Evolutionary conservation across 2,113 vertebrate species (phyloP).

Genomic region (Pyrgilauda ruficollis): DNA sequence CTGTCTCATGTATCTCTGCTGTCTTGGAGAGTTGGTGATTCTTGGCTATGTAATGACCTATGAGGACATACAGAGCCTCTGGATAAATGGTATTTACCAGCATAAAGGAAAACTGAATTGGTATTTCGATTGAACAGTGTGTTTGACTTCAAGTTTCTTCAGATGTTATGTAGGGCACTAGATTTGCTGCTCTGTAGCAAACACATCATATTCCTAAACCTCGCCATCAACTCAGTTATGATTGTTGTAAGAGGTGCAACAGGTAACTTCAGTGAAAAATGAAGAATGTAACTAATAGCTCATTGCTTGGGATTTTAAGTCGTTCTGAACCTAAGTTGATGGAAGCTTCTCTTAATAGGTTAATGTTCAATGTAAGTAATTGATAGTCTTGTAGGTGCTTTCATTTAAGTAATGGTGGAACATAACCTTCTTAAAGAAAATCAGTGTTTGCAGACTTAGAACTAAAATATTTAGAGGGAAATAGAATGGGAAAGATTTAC

Average conservation of each 20-base stretch:
- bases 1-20: not conserved
- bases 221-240: fast-evolving
- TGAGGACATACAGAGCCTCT: not conserved
- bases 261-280: not conserved
- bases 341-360: not conserved
- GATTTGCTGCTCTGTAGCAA: not conserved
- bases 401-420: not conserved
- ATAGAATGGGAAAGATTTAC: not conserved
- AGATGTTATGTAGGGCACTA: not conserved
- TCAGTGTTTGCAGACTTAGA: not conserved
- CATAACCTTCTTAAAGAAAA: not conserved
- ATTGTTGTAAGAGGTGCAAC: not conserved
- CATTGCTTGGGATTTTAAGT: not conserved
- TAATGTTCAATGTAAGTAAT: not conserved
- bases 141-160: not conserved
- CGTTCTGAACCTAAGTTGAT: fast-evolving
- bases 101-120: not conserved
- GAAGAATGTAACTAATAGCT: not conserved
- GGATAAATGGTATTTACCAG: not conserved
- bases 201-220: not conserved
- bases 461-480: not conserved
- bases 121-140: not conserved
- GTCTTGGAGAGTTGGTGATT: not conserved
- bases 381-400: not conserved
- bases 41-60: not conserved